Conservation (phyloP, 2,113 vertebrate genomes). For the Calidris pygmaea region DNA sequence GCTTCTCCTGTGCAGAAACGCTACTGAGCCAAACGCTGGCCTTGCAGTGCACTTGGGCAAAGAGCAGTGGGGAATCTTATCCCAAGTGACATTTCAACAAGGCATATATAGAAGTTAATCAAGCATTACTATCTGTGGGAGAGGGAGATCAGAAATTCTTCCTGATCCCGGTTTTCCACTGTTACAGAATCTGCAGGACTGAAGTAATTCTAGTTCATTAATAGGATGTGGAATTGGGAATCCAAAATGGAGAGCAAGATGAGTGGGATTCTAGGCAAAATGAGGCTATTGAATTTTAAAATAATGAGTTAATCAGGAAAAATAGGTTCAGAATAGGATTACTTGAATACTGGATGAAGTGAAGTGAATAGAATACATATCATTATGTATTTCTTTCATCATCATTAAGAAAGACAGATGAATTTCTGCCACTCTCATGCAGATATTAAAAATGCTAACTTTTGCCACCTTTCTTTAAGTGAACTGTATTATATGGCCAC, state of each 20-base stretch:
- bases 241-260: background rate
- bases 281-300: background rate
- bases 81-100: background rate
- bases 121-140: background rate
- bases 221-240: background rate
- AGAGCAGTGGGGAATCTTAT: background rate
- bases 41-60: background rate
- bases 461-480: background rate
- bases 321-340: background rate
- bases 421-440: background rate
- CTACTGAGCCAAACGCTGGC: accelerated
- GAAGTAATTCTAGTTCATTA: background rate
- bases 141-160: background rate
- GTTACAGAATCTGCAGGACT: background rate
- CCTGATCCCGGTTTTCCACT: accelerated
- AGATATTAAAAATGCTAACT: background rate
- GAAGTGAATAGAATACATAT: background rate
- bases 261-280: background rate
- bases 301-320: background rate
- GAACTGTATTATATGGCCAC: background rate
- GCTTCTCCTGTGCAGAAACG: background rate
- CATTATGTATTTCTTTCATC: background rate
- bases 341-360: background rate
- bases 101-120: background rate
- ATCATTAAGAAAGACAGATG: background rate